phyloP scores from a whole-genome alignment of 2,888 invertebrate genomes.

The Andrena bucephala region DNA sequence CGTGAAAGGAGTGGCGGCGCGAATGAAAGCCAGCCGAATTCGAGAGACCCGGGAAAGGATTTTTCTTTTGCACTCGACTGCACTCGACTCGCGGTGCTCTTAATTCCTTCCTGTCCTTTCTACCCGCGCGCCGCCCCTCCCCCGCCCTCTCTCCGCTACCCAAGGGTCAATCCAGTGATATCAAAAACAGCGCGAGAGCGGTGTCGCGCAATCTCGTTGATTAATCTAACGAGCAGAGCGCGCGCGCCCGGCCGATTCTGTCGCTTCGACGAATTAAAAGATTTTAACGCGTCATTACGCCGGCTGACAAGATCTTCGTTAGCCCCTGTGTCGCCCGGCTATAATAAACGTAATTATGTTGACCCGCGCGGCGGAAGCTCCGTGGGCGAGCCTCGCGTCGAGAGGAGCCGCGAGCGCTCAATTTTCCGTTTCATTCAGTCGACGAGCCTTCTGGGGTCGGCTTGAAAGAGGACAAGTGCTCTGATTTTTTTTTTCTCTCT shows the following conservation, averaged over 20 bases:
- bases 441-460: constrained; percentile 20
- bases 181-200: constrained; percentile 41
- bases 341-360: constrained; percentile 50
- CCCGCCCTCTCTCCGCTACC: neutral
- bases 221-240: constrained; percentile 63
- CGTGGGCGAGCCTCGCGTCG: neutral
- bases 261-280: constrained; percentile 54
- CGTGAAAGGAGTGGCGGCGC: constrained; percentile 63
- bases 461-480: neutral
- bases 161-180: neutral
- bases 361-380: constrained; percentile 10
- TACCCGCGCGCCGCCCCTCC: neutral
- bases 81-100: constrained; percentile 53
- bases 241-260: constrained; percentile 30
- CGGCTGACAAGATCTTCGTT: constrained; percentile 39
- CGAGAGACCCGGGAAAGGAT: constrained; percentile 61
- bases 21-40: constrained; percentile 65
- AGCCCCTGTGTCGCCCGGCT: constrained; percentile 13
- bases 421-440: constrained; percentile 31
- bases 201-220: constrained; percentile 42
- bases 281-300: constrained; percentile 53
- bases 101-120: constrained; percentile 70
- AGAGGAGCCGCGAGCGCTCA: constrained; percentile 22
- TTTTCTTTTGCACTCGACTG: constrained; percentile 48
- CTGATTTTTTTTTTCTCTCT: constrained; percentile 10